A percentile compares a stretch with the other conserved stretches of the same genome.
Conservation (phyloP, 2,888 invertebrate species). For the Leptothorax acervorum region DNA sequence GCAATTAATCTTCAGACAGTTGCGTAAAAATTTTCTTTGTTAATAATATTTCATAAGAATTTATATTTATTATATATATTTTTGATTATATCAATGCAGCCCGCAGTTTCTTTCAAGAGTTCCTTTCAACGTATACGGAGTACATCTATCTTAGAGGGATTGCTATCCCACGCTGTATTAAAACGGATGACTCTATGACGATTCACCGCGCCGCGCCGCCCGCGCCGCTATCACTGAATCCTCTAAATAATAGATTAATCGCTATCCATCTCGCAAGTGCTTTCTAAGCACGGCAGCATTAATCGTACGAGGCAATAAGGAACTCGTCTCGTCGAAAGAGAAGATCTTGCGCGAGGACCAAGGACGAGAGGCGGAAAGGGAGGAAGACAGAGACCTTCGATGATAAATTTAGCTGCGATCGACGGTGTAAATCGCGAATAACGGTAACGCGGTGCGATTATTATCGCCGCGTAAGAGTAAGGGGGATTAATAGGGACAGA, state of each 20-base stretch:
- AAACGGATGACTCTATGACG: conserved; percentile 23
- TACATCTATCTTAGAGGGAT: background rate
- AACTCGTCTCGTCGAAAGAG: conserved; percentile 25
- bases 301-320: conserved; percentile 42
- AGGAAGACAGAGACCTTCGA: conserved; percentile 15
- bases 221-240: background rate
- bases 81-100: background rate
- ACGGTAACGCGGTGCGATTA: conserved; percentile 59
- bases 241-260: conserved; percentile 44
- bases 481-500: conserved; percentile 69
- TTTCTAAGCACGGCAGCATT: conserved; percentile 24
- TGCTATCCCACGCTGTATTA: conserved; percentile 18
- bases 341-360: conserved; percentile 15
- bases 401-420: conserved; percentile 53
- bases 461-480: conserved; percentile 56
- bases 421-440: conserved; percentile 64
- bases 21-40: background rate
- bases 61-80: background rate
- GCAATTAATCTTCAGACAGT: background rate
- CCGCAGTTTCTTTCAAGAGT: background rate
- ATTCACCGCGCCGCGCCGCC: background rate
- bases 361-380: background rate
- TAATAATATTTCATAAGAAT: background rate
- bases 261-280: conserved; percentile 32
- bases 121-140: background rate